A percentile compares a stretch with the other conserved stretches of the same genome.
These are phyloP conservation scores for Laupala kohalensis DNA, from an alignment of 1,140 invertebrate genomes.

Conservation along the genomic window DNA sequence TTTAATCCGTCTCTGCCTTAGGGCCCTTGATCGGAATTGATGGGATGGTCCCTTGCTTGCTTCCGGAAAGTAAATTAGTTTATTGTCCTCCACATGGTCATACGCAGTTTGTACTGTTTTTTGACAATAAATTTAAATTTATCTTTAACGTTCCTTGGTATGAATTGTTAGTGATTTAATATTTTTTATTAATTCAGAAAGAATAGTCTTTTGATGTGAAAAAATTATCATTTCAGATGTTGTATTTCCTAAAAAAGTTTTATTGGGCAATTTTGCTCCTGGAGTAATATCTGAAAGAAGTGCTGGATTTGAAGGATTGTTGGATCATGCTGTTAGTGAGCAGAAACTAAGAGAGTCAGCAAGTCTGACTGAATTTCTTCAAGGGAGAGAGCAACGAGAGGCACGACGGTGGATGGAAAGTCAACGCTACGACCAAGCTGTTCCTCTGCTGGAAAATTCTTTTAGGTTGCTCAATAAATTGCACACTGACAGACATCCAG, in stretches of 20 bases:
- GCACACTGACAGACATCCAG: conserved; percentile 50
- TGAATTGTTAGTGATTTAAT: too few relatives aligned
- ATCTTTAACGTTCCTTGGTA: too few relatives aligned
- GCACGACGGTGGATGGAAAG: conserved; percentile 43
- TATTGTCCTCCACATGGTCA: too few relatives aligned
- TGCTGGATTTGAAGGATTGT: conserved; percentile 52
- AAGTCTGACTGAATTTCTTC: conserved; percentile 51
- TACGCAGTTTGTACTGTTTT: too few relatives aligned
- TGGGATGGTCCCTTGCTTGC: too few relatives aligned
- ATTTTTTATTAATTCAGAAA: too few relatives aligned
- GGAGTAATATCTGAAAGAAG: conserved; percentile 54
- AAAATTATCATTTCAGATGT: conserved; percentile 25
- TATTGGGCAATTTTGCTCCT: conserved; percentile 62
- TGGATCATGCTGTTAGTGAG: conserved; percentile 43
- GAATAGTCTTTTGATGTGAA: too few relatives aligned
- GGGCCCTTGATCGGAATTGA: too few relatives aligned
- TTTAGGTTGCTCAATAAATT: conserved; percentile 62
- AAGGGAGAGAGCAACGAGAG: conserved; percentile 45
- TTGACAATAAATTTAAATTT: too few relatives aligned
- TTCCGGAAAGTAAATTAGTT: too few relatives aligned
- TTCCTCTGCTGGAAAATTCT: conserved; percentile 50
- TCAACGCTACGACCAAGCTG: conserved; percentile 46
- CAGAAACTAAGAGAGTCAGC: conserved; percentile 42
- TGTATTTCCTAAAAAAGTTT: conserved; percentile 57
- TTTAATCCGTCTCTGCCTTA: too few relatives aligned